phyloP scores from a whole-genome alignment of 1,140 invertebrate genomes.

The Microplitis demolitor region DNA sequence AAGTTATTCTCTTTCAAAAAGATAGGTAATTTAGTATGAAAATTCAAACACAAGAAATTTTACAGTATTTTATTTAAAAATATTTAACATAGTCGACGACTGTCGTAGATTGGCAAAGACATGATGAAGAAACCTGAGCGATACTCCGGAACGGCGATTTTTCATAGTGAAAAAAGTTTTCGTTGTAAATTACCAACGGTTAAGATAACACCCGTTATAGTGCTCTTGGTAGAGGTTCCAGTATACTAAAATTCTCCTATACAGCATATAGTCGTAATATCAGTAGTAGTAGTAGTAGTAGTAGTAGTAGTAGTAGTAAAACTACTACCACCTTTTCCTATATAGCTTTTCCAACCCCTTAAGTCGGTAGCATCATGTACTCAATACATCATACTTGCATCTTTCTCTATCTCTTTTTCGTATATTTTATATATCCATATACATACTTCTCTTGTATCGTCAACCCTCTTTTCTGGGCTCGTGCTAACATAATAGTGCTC shows the following conservation, averaged over 20 bases:
- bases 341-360: background rate
- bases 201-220: slow-evolving; percentile 1
- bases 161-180: slow-evolving; percentile 10
- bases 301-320: no score
- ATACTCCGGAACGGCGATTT: background rate
- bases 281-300: no score
- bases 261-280: background rate
- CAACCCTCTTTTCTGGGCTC: background rate
- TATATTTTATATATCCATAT: no score
- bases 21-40: background rate
- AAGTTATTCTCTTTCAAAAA: no score
- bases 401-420: no score
- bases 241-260: background rate
- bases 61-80: background rate
- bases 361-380: background rate
- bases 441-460: background rate
- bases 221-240: background rate
- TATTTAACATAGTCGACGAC: background rate
- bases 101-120: background rate
- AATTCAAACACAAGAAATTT: background rate
- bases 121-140: background rate
- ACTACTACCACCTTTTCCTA: no score
- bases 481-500: background rate
- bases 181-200: slow-evolving; percentile 15
- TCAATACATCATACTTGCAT: background rate